Conservation (phyloP, 2,797 vertebrate genomes). For the Apodemus agrarius region DNA sequence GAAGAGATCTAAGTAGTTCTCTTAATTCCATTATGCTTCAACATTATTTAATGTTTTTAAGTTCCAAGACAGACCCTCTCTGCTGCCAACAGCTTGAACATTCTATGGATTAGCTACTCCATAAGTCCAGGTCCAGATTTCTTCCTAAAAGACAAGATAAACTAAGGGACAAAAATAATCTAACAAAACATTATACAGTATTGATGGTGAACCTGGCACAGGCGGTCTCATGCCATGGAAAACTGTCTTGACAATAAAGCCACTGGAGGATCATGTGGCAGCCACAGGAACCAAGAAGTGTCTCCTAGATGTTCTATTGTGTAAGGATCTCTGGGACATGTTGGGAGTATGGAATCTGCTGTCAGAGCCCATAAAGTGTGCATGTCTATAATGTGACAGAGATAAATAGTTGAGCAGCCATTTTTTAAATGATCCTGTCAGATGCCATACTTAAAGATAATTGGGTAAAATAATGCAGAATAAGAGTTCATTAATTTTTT, state of each 20-base stretch:
- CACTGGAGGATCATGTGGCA: conserved; percentile 80
- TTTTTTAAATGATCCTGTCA: conserved; percentile 81
- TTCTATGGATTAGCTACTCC: not conserved
- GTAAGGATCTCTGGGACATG: conserved; percentile 80
- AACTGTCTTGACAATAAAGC: conserved; percentile 82
- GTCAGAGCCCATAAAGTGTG: conserved; percentile 86
- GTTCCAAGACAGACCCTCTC: not conserved
- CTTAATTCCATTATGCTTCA: not conserved
- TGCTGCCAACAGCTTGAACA: not conserved
- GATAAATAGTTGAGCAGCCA: conserved; percentile 92
- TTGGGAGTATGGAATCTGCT: conserved; percentile 84
- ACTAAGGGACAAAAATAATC: not conserved
- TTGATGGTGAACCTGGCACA: not conserved
- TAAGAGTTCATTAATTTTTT: conserved; percentile 86
- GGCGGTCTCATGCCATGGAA: conserved; percentile 50
- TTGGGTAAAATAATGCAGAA: conserved; percentile 87
- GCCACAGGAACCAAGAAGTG: conserved; percentile 84
- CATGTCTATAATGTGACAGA: conserved; percentile 88
- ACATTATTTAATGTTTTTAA: not conserved
- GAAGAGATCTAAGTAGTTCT: not conserved
- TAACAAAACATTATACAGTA: not conserved
- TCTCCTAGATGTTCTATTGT: conserved; percentile 79
- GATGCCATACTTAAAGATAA: conserved; percentile 86
- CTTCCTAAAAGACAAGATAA: not conserved
- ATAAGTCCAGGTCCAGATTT: not conserved